phyloP scores from a whole-genome alignment of 2,888 invertebrate species.

The Pantelozetes paolii region DNA sequence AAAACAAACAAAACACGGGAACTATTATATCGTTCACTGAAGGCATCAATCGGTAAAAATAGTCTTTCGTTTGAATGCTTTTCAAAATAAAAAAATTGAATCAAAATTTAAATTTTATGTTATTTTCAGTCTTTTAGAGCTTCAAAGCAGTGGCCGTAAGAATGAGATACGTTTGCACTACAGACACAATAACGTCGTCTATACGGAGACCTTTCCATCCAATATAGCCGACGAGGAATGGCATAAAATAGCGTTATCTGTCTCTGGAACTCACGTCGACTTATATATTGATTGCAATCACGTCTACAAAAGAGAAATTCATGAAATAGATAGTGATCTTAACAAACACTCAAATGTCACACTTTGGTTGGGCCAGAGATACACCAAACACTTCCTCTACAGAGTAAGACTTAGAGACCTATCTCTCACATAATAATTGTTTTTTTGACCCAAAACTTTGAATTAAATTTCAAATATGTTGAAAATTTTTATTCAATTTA shows the following conservation, averaged over 20 bases:
- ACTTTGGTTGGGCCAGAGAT: conserved; percentile 82
- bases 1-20: conserved; percentile 75
- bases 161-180: conserved; percentile 81
- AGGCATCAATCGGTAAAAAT: conserved; percentile 49
- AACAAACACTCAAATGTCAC: conserved; percentile 55
- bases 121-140: conserved; percentile 72
- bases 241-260: conserved; percentile 77
- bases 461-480: no score
- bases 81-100: no score
- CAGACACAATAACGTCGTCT: conserved; percentile 59
- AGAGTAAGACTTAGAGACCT: no score
- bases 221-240: conserved; percentile 79
- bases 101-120: no score
- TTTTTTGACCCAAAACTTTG: no score
- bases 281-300: conserved; percentile 81
- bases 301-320: conserved; percentile 71
- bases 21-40: conserved; percentile 69
- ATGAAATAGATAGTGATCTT: conserved; percentile 63
- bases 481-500: no score
- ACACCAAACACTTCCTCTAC: conserved; percentile 75
- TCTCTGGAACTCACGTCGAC: conserved; percentile 73
- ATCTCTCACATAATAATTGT: no score
- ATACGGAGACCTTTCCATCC: conserved; percentile 81
- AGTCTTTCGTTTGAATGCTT: no score
- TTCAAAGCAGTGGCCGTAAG: conserved; percentile 82